Evolutionary conservation across 2,113 vertebrate species (phyloP).

Genomic region (Aldabrachelys gigantea): DNA sequence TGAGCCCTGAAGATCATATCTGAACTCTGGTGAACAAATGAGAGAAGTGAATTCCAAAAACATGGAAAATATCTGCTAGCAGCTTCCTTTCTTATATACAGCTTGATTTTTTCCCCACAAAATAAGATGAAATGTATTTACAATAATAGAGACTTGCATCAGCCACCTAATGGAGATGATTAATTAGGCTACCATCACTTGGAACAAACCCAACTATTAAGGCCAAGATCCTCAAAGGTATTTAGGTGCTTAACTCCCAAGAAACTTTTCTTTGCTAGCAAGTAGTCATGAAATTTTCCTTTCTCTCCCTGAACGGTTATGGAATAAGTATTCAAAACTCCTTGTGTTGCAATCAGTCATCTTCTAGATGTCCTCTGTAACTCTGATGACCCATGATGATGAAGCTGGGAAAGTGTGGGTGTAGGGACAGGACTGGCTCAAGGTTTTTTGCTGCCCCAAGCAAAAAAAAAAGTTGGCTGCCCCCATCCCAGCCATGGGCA

Average conservation of each 20-base stretch:
- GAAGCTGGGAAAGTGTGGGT: not conserved
- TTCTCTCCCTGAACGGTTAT: not conserved
- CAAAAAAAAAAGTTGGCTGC: too few relatives aligned
- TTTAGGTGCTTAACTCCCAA: not conserved
- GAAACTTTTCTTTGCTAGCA: not conserved
- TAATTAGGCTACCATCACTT: too few relatives aligned
- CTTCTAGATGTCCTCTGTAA: not conserved
- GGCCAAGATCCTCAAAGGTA: not conserved
- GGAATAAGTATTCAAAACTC: not conserved
- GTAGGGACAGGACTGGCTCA: not conserved
- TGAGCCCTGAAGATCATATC: accelerated
- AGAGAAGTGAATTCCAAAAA: not conserved
- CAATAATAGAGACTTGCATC: too few relatives aligned
- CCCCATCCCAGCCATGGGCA: too few relatives aligned
- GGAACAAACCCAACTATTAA: too few relatives aligned
- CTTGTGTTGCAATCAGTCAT: not conserved
- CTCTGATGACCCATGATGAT: not conserved
- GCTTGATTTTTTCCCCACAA: not conserved
- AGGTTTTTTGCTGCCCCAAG: too few relatives aligned
- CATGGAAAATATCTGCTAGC: not conserved
- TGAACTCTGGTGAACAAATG: not conserved
- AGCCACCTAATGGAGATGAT: not conserved
- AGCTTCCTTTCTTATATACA: not conserved
- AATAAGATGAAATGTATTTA: not conserved
- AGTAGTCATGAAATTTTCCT: not conserved